phyloP scores from a whole-genome alignment of 2,113 vertebrate species.

The Uria lomvia region DNA sequence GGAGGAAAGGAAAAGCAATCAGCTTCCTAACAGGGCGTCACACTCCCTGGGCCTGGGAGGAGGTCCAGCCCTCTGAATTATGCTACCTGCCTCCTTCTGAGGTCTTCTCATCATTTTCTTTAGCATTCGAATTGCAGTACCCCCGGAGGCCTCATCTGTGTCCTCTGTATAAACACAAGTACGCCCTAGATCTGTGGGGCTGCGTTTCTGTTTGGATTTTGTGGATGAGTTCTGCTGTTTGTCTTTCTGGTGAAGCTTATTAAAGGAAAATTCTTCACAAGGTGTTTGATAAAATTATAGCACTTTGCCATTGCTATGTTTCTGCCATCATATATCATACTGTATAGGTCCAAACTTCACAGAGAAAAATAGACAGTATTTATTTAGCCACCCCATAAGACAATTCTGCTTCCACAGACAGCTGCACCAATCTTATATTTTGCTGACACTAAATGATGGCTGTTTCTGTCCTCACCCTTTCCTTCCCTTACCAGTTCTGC shows the following conservation, averaged over 20 bases:
- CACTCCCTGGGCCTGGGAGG: not conserved
- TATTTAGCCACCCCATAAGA: not conserved
- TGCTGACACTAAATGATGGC: not conserved
- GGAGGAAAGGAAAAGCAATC: not conserved
- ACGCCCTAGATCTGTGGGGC: rapidly evolving
- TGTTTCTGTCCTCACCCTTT: not conserved
- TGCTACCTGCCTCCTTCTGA: not conserved
- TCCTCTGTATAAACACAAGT: not conserved
- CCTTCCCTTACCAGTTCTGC: not conserved
- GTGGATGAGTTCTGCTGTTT: not conserved
- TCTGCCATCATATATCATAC: not conserved
- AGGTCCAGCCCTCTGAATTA: not conserved
- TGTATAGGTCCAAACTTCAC: not conserved
- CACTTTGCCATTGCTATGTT: not conserved
- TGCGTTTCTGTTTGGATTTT: not conserved
- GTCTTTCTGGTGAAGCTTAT: not conserved
- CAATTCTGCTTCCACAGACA: not conserved
- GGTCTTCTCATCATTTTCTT: not conserved
- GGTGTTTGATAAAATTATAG: not conserved
- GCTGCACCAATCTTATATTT: not conserved
- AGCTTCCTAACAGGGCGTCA: not conserved
- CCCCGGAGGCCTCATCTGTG: not conserved
- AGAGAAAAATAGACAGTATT: conserved; percentile 14
- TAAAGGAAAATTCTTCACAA: not conserved
- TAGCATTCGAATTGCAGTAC: not conserved